Base-by-base conservation (phyloP, 2,888 invertebrate genomes). In the Ethmia dodecea region DNA sequence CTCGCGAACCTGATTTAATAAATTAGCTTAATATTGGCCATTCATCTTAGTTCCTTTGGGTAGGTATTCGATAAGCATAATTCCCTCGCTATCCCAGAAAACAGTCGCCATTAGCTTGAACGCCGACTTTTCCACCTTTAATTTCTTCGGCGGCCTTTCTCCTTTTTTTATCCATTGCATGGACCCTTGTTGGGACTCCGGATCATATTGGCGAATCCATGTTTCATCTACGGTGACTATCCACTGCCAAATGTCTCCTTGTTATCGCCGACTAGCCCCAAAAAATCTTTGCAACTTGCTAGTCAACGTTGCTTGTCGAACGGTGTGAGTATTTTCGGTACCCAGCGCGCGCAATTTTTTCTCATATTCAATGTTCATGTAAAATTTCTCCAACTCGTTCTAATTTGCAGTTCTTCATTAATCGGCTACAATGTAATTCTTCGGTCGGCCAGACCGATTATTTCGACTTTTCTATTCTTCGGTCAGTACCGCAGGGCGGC, bases 161-260 rank as follows among this genome's bases (percentile, higher is more conserved):
- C 29, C n/a, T 18, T 20, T 38, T 30, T 33, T 33, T 32, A 39
- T 35, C 28, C 35, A 35, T 28, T 35, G 35, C 35, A 28, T 35
- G 22, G 31, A 39, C 25, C 34, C 33, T 9, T 38, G n/a, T n/a
- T n/a, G n/a, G n/a, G n/a, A n/a, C n/a, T n/a, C n/a, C n/a, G n/a
- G n/a, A n/a, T n/a, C n/a, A n/a, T n/a, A n/a, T n/a, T n/a, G n/a
- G n/a, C n/a, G n/a, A n/a, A n/a, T n/a, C n/a, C n/a, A n/a, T n/a
- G n/a, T n/a, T n/a, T n/a, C n/a, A n/a, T n/a, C n/a, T n/a, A n/a
- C n/a, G n/a, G n/a, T n/a, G n/a, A n/a, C 27, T 20, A 35, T 32
- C 10, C 31, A 12, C 2, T 10, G 3, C 6, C 12, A 26, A 26
- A 26, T 26, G n/a, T 4, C 3, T 3, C 12, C 26, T 6, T 11